Base-by-base conservation (phyloP, 2,797 vertebrate species). In the Sorex maritimensis region DNA sequence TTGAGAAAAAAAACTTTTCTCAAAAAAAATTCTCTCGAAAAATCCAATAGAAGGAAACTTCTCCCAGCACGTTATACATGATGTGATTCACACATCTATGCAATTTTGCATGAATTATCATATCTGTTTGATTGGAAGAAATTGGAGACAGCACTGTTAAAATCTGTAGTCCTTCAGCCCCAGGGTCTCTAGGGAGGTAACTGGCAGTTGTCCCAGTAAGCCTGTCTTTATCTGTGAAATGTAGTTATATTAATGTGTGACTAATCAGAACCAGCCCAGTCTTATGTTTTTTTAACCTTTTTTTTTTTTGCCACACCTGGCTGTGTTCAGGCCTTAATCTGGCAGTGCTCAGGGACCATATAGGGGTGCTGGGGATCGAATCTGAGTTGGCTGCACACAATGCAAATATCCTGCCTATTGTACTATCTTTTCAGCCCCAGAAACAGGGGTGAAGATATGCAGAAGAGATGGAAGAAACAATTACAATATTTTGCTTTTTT, bases 201-300 rank as follows among this genome's bases (percentile, higher is more conserved):
- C 11, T 75, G 52, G 52, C 84, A 71, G 17, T 26, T 67, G 8
- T 86, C 63, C 44, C n/a, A 72, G 65, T 19, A 58, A 78, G 26
- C 71, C 28, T 84, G 52, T 19, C 19, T 24, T 55, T 81, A n/a
- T 38, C 88, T 61, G 14, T 67, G 38, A 80, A 83, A 91, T 44
- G 44, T 30, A 2, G 6, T 46, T 30, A 34, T 38, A 78, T 8
- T 26, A 26, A 78, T 52, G 2, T 81, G 11, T 63, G 78, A 73
- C 61, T 68, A 80, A 89, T 77, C 30, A 86, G 72, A 41, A 44
- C 30, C 82, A 81, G 79, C 52, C 77, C 58, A 74, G 72, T 80
- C 68, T 52, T 34, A 34, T 34, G 34, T 21, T 44, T 44, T 44
- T 44, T 44, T 44, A 44, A 44, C 41, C 7, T 44, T 44, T 44